A percentile compares a stretch with the other conserved stretches of the same genome.
Conservation (phyloP, 2,797 vertebrate genomes). For the Centropyge bicolor region DNA sequence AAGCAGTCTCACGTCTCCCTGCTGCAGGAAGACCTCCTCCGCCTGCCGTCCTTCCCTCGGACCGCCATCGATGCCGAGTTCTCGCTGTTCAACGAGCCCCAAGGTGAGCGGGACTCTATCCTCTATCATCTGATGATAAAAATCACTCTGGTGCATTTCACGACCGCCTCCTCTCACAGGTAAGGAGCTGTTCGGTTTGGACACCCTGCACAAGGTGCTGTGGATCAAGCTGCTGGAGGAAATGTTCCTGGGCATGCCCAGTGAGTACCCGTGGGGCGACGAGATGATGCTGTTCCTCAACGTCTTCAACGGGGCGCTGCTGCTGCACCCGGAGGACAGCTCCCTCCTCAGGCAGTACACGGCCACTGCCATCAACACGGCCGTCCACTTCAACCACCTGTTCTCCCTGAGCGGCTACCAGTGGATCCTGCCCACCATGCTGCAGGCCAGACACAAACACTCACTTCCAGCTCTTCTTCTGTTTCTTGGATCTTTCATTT, state of each 20-base stretch:
- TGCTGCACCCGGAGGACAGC: slow-evolving; percentile 97
- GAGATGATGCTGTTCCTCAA: slow-evolving; percentile 99
- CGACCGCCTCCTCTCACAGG: slow-evolving; percentile 75
- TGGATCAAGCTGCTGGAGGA: slow-evolving; percentile 99
- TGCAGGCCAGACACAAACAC: slow-evolving; percentile 87
- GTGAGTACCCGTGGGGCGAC: slow-evolving; percentile 98
- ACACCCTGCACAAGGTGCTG: slow-evolving; percentile 97
- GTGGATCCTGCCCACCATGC: slow-evolving; percentile 98
- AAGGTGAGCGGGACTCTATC: slow-evolving; percentile 83
- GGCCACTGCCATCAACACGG: slow-evolving; percentile 97
- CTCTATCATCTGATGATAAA: fast-evolving
- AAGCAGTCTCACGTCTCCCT: slow-evolving; percentile 98
- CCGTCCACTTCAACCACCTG: slow-evolving; percentile 98
- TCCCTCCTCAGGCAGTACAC: slow-evolving; percentile 96
- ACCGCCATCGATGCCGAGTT: slow-evolving; percentile 98
- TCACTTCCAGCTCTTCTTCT: too few relatives aligned
- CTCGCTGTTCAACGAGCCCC: slow-evolving; percentile 95
- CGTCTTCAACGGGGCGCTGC: slow-evolving; percentile 96
- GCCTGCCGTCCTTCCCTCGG: slow-evolving; percentile 96
- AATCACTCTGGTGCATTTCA: neutral
- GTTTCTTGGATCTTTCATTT: too few relatives aligned
- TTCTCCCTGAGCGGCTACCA: slow-evolving; percentile 99
- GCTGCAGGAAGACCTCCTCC: slow-evolving; percentile 97
- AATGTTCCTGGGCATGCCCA: slow-evolving; percentile 99
- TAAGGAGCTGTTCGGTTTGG: slow-evolving; percentile 97